Evolutionary conservation across 1,140 invertebrate genomes (phyloP).

Genomic region (Brachionus rotundiformis): DNA sequence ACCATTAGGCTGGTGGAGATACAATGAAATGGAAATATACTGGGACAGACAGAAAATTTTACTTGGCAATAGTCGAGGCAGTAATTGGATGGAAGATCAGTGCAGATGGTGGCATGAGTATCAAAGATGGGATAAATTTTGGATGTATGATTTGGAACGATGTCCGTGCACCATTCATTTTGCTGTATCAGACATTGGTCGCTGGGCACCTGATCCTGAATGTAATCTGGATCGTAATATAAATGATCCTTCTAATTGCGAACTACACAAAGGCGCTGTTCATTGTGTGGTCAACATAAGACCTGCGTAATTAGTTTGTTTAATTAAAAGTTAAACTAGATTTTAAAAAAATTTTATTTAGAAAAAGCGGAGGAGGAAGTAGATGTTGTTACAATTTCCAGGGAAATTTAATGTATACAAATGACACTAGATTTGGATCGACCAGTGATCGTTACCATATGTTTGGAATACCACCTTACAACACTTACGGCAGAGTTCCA

Average conservation of each 20-base stretch:
- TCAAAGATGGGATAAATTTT: slow-evolving; percentile 53
- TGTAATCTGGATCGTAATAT: slow-evolving; percentile 73
- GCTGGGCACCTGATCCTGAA: slow-evolving; percentile 83
- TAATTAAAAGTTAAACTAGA: neutral
- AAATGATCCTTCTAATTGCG: slow-evolving; percentile 83
- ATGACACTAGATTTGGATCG: slow-evolving; percentile 91
- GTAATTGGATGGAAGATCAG: slow-evolving; percentile 52
- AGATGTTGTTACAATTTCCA: slow-evolving; percentile 94
- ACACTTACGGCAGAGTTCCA: slow-evolving; percentile 82
- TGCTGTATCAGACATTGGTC: slow-evolving; percentile 83
- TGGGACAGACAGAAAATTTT: slow-evolving; percentile 42
- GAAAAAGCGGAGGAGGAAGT: slow-evolving; percentile 84
- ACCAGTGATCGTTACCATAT: slow-evolving; percentile 66
- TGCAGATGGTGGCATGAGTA: slow-evolving; percentile 52
- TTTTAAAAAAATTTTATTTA: slow-evolving; percentile 58
- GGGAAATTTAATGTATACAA: slow-evolving; percentile 83
- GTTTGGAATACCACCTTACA: slow-evolving; percentile 83
- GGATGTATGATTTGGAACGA: slow-evolving; percentile 66
- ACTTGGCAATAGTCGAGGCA: slow-evolving; percentile 37
- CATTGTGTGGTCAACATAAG: slow-evolving; percentile 88
- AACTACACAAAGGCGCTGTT: slow-evolving; percentile 80
- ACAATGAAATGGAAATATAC: slow-evolving; percentile 52
- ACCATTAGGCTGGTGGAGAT: slow-evolving; percentile 51
- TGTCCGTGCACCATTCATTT: slow-evolving; percentile 90
- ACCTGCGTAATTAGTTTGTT: slow-evolving; percentile 73